Evolutionary conservation across 2,113 vertebrate genomes (phyloP), one percentile per base, ranked within the genome.

Genomic region (Brienomyrus brachyistius): DNA sequence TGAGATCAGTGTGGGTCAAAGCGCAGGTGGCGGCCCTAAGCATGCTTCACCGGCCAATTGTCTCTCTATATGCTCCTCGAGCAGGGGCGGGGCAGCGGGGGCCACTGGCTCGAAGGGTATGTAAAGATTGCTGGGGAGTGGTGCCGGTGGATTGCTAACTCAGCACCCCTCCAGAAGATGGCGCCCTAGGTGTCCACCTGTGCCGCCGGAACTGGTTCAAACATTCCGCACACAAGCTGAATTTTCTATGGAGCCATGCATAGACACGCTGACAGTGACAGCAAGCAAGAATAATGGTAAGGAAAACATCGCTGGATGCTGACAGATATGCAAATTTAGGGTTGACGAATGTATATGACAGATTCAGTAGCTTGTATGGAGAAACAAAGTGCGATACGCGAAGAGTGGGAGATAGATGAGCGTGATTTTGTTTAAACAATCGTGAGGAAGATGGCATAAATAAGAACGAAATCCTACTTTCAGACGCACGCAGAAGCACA

Each of bases 241-340:
- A 84, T 84, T 31, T 89, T 7, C 50, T 86, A 50, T 77, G 51
- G 27, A 62, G 80, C 47, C 6, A 86, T 88, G 6, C 91, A 88
- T 48, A 89, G 80, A 85, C 86, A 90, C n/a, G n/a, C 31, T 88
- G 19, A 40, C 86, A 89, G 47, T 47, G 23, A 40, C 88, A 89
- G 51, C 17, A 23, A 17, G 3, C 9, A 56, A 86, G 50, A 23
- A 52, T 90, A 90, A 21, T 21, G 88, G 54, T 9, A 54, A 4
- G 51, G 15, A 87, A 56, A 87, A 43, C 50, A 21, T 17, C 13
- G 13, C 85, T 56, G 85, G 54, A 35, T 40, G 50, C 6, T 52
- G 50, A 80, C 92, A 84, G 21, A 51, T 77, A 83, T 11, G 52
- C 40, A 88, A 35, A 13, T 35, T 89, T 40, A 23, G 47, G 27